A percentile compares a stretch with the other conserved stretches of the same genome.
phyloP scores from a whole-genome alignment of 2,888 invertebrate genomes.

The Noctua fimbriata region DNA sequence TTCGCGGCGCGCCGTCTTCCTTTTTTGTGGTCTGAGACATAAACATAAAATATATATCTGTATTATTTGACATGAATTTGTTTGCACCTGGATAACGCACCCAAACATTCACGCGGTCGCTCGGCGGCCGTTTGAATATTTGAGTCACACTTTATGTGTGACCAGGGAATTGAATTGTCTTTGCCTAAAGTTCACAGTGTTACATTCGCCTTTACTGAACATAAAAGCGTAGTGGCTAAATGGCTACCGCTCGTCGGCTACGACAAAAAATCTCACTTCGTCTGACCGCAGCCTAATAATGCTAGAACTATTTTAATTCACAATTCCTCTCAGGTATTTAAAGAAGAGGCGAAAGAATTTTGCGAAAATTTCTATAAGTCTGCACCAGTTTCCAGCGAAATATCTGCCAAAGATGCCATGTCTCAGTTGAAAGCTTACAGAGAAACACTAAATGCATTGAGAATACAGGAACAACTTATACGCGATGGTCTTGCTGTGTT shows the following conservation, averaged over 20 bases:
- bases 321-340: slow-evolving; percentile 87
- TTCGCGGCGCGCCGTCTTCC: background rate
- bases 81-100: background rate
- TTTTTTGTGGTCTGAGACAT: background rate
- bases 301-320: background rate
- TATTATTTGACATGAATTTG: no score
- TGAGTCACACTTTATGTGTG: background rate
- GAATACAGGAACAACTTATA: slow-evolving; percentile 92
- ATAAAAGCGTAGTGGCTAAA: background rate
- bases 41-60: no score
- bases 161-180: background rate
- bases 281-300: background rate
- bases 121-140: background rate
- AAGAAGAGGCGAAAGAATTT: slow-evolving; percentile 92
- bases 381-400: slow-evolving; percentile 92
- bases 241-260: no score
- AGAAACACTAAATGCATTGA: slow-evolving; percentile 89
- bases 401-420: slow-evolving; percentile 90
- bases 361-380: slow-evolving; percentile 92
- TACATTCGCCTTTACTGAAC: background rate
- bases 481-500: slow-evolving; percentile 94
- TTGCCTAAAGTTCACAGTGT: no score
- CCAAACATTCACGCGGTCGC: background rate
- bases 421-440: slow-evolving; percentile 89
- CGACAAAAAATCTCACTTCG: background rate